Base-by-base conservation (phyloP, 1,140 invertebrate species). In the Diorhabda carinulata region DNA sequence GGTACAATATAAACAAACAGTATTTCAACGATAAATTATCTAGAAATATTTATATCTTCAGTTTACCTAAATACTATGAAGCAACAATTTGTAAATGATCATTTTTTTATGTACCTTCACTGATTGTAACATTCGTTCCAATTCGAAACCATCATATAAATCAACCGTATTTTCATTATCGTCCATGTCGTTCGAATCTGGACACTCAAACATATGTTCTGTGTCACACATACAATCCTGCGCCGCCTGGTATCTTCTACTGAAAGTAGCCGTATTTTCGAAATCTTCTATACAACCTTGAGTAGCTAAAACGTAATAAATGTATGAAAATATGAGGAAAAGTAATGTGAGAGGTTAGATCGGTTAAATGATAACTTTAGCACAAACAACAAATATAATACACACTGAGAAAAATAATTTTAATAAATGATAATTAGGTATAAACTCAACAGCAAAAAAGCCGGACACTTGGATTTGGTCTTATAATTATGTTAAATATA, bases 201-300 rank as follows among this genome's bases (percentile, higher is more conserved):
- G 86, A 81, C 96, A 99, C 79, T 94, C 91, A 78, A 98, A 93
- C 97, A 99, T 99, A 83, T 99, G 98, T 78, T 99, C 98, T 2
- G 90, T 91, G 79, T 99, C 98, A 73, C 98, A 99, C 87, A 98
- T 96, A 79, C 97, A 99, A 66, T 97, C 92, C 79, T 98, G 96
- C 0, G 90, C 84, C 3, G 91, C 89, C 82, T 99, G 97, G 81
- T 96, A 98, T 72, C 96, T 89, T 1, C 96, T 89, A 78, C 96
- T 98, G 83, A 97, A 99, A 0, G 92, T 90, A 1, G 97, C 97
- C 0, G 94, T 95, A 81, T 99, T 99, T 76, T 97, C 95, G 78
- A 99, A 98, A 56, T 93, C 88, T 66, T 77, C 77, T 8, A 81
- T 64, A 68, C 98, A 99, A 73, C 96, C 91, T 83, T 98, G 92